A percentile compares a stretch with the other conserved stretches of the same genome.
These are phyloP conservation scores for Rhinichthys klamathensis DNA, from an alignment of 2,113 vertebrate species.

Conservation along the genomic window DNA sequence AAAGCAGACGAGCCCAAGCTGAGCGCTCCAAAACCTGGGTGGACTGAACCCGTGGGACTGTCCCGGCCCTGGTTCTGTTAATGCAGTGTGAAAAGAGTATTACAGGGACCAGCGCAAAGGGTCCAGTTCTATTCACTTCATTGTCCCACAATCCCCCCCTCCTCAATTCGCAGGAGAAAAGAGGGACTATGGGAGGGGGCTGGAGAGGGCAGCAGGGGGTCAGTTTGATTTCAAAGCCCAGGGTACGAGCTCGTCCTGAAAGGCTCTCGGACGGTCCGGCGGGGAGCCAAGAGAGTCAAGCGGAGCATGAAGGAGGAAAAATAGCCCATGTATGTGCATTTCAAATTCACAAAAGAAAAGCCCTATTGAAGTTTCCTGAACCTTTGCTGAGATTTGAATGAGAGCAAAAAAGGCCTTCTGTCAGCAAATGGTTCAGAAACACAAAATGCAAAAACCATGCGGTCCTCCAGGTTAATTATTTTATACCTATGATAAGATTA, in stretches of 20 bases:
- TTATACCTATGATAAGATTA: not conserved
- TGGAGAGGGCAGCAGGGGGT: constrained; percentile 22
- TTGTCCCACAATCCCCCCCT: not conserved
- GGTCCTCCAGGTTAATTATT: constrained; percentile 28
- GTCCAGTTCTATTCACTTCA: constrained; percentile 23
- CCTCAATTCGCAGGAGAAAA: constrained; percentile 7
- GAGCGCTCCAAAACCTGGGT: not conserved
- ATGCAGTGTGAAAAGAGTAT: not conserved
- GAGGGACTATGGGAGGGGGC: not conserved
- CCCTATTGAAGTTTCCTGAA: constrained; percentile 31
- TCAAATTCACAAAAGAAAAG: constrained; percentile 26
- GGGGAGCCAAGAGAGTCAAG: constrained; percentile 21
- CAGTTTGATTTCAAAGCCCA: constrained; percentile 13
- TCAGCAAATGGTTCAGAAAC: constrained; percentile 23
- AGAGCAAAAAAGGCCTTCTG: not conserved
- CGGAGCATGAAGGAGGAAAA: constrained; percentile 29
- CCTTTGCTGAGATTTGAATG: not conserved
- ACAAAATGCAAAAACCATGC: not conserved
- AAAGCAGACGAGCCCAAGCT: no score
- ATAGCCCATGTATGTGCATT: not conserved
- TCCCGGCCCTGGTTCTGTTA: not conserved
- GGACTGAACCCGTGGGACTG: not conserved
- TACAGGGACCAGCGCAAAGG: not conserved
- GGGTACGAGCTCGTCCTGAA: constrained; percentile 1
- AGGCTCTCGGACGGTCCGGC: constrained; percentile 19